A percentile compares a stretch with the other conserved stretches of the same genome.
Evolutionary conservation across 1,140 invertebrate genomes (phyloP).

Genomic region (Drosophila mojavensis): DNA sequence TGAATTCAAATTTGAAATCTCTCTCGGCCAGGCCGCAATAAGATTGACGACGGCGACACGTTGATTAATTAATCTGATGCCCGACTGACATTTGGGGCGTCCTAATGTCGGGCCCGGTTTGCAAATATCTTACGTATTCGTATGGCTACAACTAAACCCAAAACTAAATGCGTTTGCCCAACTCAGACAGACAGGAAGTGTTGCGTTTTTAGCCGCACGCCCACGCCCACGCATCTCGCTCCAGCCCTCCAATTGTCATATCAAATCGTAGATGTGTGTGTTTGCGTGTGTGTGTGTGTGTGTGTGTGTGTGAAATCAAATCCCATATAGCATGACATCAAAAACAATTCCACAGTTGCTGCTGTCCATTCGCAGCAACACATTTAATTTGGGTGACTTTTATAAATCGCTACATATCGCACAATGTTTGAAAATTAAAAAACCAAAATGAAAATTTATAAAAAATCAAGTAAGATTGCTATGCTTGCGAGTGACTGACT

Average conservation of each 20-base stretch:
- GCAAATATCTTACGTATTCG: conserved; percentile 57
- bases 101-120: conserved; percentile 48
- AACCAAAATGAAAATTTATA: conserved; percentile 12
- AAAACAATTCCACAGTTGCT: conserved; percentile 73
- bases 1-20: conserved; percentile 52
- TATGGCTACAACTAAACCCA: conserved; percentile 7
- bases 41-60: conserved; percentile 78
- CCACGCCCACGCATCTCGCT: conserved; percentile 24
- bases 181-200: conserved; percentile 55
- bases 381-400: conserved; percentile 79
- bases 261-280: conserved; percentile 9
- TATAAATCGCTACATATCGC: conserved; percentile 81
- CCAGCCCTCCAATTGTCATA: conserved; percentile 28
- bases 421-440: conserved; percentile 61
- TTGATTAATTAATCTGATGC: conserved; percentile 81
- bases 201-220: conserved; percentile 21
- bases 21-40: conserved; percentile 33
- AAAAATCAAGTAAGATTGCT: too few species aligned
- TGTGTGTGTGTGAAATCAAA: conserved; percentile 69
- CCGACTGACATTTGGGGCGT: conserved; percentile 56
- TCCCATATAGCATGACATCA: conserved; percentile 79
- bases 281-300: neutral
- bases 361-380: conserved; percentile 65
- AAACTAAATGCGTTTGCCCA: neutral
- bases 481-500: too few species aligned